Evolutionary conservation across 2,797 vertebrate species (phyloP), one percentile per base, ranked within the genome.

Genomic region (Artibeus jamaicensis): DNA sequence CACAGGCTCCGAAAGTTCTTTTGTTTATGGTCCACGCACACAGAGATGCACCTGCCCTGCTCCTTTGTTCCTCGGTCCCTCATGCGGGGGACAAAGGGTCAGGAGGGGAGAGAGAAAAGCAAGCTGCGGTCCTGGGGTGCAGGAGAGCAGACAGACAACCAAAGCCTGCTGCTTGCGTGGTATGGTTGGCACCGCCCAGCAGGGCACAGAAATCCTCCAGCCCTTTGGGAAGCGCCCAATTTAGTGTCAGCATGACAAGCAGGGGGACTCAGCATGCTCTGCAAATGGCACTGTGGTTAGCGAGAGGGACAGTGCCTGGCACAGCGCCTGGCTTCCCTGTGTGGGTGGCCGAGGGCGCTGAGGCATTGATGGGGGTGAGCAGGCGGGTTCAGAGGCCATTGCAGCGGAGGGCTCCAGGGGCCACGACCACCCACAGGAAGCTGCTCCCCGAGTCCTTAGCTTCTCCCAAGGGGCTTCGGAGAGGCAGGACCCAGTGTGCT

Each of bases 21-120:
- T 93, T 9, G 5, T 65, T 42, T 62, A 24, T 2, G 68, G 97
- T 26, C 86, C 87, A 73, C 78, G 87, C 0, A 46, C 76, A 70
- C 18, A 4, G 87, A 48, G 59, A 68, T 34, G 57, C 53, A 9
- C 77, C 86, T 89, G 91, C 76, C 55, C 86, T 2, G 9, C 32
- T 73, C 68, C 62, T 73, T n/a, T 10, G 48, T 68, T 91, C 48
- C 70, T 9, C 2, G 4, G 46, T 70, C 44, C 18, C 65, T 46
- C 34, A n/a, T 34, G n/a, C 57, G 55, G 48, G 4, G 53, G 86
- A 83, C 90, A 70, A 85, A 53, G 62, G 50, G 18, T 11, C 5
- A 39, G 83, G 50, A 44, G 22, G 9, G 59, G n/a, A 68, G 78
- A 37, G 29, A 57, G 79, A 12, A 53, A 9, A 82, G 18, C 50